Conservation (phyloP, 2,797 vertebrate species). For the Myoxocephalus aenaeus region DNA sequence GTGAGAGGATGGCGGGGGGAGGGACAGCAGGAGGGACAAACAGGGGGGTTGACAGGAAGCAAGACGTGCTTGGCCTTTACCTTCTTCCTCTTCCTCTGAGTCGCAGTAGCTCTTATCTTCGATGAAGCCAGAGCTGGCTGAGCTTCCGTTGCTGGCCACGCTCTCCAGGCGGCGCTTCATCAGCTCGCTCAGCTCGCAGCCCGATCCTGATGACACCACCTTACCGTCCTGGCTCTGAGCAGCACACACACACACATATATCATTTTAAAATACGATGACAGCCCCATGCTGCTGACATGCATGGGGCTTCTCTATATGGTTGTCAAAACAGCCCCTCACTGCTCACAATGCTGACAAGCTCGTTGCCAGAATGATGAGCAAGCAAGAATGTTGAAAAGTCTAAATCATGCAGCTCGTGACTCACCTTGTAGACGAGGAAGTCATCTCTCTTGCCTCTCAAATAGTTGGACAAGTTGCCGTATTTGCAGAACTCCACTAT, state of each 20-base stretch:
- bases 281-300: constrained; percentile 1
- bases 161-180: constrained; percentile 95
- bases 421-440: constrained; percentile 93
- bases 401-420: background rate
- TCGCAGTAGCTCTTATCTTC: constrained; percentile 98
- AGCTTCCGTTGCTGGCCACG: constrained; percentile 95
- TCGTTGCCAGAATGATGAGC: background rate
- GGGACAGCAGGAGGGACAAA: constrained; percentile 46
- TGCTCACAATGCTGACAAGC: constrained; percentile 12
- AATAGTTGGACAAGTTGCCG: constrained; percentile 93
- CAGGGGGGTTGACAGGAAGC: constrained; percentile 60
- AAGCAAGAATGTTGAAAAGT: background rate
- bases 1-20: constrained; percentile 38
- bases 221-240: constrained; percentile 88
- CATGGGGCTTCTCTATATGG: background rate
- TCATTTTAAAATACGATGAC: constrained; percentile 27
- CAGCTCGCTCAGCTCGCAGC: constrained; percentile 89
- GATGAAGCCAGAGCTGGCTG: constrained; percentile 94
- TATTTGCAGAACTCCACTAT: constrained; percentile 98
- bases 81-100: constrained; percentile 96
- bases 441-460: constrained; percentile 90
- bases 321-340: constrained; percentile 20
- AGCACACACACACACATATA: constrained; percentile 42
- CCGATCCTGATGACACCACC: constrained; percentile 84
- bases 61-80: constrained; percentile 82